Evolutionary conservation across 1,140 invertebrate species (phyloP).

Genomic region (Heliconius hermathena): DNA sequence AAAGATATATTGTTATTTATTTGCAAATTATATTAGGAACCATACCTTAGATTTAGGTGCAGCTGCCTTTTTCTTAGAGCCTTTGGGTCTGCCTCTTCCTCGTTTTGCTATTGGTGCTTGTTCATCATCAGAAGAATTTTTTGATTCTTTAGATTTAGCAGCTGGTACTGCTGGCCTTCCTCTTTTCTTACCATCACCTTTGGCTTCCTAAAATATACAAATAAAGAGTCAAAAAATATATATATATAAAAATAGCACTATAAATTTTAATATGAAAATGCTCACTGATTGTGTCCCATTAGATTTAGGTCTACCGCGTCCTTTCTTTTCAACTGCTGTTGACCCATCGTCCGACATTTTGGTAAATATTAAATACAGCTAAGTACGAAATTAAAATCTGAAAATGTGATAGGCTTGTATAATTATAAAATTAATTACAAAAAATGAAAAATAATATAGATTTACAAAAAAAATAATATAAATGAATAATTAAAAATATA

Average conservation of each 20-base stretch:
- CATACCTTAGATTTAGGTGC: slow-evolving; percentile 72
- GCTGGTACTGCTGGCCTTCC: slow-evolving; percentile 67
- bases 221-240: background rate
- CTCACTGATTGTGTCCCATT: slow-evolving; percentile 78
- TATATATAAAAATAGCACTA: background rate
- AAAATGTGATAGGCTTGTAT: slow-evolving; percentile 22
- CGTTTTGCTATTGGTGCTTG: slow-evolving; percentile 78
- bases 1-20: background rate
- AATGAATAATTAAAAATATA: slow-evolving; percentile 17
- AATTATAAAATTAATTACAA: background rate
- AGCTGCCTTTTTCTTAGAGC: slow-evolving; percentile 78
- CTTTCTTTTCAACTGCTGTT: slow-evolving; percentile 80
- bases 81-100: slow-evolving; percentile 80
- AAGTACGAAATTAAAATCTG: slow-evolving; percentile 38
- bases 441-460: background rate
- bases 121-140: slow-evolving; percentile 81
- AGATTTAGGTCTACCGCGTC: slow-evolving; percentile 78
- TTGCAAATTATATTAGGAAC: slow-evolving; percentile 3
- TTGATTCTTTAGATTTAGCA: slow-evolving; percentile 74
- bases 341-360: slow-evolving; percentile 81
- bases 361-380: slow-evolving; percentile 41
- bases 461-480: background rate
- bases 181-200: slow-evolving; percentile 76
- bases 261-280: slow-evolving; percentile 19
- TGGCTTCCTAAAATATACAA: slow-evolving; percentile 61